Evolutionary conservation across 2,888 invertebrate species (phyloP).

Genomic region (Gymnocheta viridis): DNA sequence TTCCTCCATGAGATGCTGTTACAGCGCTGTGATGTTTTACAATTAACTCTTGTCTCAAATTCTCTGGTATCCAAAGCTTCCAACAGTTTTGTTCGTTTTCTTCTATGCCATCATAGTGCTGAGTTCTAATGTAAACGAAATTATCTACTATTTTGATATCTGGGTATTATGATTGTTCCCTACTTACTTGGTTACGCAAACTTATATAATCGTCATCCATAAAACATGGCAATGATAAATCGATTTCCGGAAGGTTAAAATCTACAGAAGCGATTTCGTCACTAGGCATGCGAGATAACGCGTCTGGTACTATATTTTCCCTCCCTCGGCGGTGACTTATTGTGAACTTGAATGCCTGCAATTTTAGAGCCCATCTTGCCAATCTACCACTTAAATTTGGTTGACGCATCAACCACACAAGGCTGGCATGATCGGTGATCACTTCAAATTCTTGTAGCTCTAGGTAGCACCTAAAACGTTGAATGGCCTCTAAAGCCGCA

Average conservation of each 20-base stretch:
- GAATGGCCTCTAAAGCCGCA: background rate
- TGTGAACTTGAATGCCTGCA: conserved; percentile 5
- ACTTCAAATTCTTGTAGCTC: conserved; percentile 17
- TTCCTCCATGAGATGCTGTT: conserved; percentile 11
- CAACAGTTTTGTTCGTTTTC: background rate
- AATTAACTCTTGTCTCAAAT: background rate
- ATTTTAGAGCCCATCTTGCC: conserved; percentile 8
- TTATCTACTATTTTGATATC: background rate
- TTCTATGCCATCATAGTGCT: background rate
- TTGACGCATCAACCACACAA: conserved; percentile 14
- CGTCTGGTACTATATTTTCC: background rate
- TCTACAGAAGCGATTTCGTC: background rate
- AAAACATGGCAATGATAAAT: conserved; percentile 2
- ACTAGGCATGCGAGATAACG: background rate
- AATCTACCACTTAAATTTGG: conserved; percentile 5
- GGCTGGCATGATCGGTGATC: background rate
- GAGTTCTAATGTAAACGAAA: background rate
- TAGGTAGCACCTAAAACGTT: background rate
- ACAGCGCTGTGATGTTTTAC: background rate
- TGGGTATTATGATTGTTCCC: background rate
- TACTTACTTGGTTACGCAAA: background rate
- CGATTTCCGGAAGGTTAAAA: background rate
- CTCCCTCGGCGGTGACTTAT: background rate
- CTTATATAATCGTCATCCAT: background rate
- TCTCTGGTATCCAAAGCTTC: conserved; percentile 10